phyloP scores from a whole-genome alignment of 2,113 vertebrate species.

The Varanus komodoensis region DNA sequence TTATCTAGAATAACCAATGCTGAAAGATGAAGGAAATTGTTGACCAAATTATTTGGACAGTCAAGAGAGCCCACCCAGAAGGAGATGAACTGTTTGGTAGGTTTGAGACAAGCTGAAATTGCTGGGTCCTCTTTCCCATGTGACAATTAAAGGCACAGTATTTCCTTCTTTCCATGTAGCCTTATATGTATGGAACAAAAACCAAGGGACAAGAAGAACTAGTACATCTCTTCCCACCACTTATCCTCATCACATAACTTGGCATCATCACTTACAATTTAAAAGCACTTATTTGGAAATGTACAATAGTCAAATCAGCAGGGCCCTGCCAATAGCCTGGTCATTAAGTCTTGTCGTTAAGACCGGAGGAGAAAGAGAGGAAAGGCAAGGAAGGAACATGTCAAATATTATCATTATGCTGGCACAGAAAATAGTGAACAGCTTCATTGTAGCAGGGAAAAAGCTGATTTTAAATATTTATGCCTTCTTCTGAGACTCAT shows the following conservation, averaged over 20 bases:
- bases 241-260: background rate
- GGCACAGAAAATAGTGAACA: background rate
- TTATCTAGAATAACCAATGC: too few relatives aligned
- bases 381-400: background rate
- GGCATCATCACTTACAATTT: background rate
- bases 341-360: slow-evolving; percentile 14
- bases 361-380: background rate
- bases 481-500: slow-evolving; percentile 20
- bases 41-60: too few relatives aligned
- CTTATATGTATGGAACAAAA: background rate
- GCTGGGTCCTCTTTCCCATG: background rate
- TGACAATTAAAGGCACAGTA: background rate
- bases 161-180: background rate
- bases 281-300: background rate
- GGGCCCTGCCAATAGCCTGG: background rate
- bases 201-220: background rate
- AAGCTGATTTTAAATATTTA: slow-evolving; percentile 29
- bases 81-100: background rate
- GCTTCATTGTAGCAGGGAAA: background rate
- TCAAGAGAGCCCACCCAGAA: too few relatives aligned
- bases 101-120: background rate
- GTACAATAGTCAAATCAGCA: background rate
- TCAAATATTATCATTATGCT: background rate
- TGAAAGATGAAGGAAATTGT: too few relatives aligned
- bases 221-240: background rate